phyloP scores from a whole-genome alignment of 2,797 vertebrate genomes.

The Carcharodon carcharias region DNA sequence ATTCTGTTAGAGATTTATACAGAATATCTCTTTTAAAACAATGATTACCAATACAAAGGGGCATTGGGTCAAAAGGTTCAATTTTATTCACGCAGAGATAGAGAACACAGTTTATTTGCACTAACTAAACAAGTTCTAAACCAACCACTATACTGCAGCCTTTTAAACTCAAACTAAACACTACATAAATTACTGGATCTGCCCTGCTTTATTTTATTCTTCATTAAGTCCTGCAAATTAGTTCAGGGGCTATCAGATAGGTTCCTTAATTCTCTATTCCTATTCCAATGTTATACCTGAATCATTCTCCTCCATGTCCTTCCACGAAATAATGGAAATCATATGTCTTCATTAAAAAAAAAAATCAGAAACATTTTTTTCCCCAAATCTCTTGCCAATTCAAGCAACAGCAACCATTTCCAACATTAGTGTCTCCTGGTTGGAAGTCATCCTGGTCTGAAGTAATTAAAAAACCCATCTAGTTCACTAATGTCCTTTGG shows the following conservation, averaged over 20 bases:
- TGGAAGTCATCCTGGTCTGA: background rate
- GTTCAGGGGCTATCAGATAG: background rate
- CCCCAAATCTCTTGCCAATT: background rate
- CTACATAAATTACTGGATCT: background rate
- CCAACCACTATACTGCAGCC: background rate
- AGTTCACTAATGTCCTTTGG: no score
- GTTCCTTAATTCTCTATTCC: background rate
- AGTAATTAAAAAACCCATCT: no score
- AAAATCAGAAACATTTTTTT: background rate
- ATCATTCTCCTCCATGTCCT: background rate
- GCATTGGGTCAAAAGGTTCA: background rate
- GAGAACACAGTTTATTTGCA: background rate
- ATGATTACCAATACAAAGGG: background rate
- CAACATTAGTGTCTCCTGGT: background rate
- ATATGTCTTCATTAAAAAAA: background rate
- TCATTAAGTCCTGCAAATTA: background rate
- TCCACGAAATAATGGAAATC: background rate
- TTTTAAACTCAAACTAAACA: slow-evolving; percentile 6
- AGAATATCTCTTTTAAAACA: background rate
- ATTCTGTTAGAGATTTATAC: background rate
- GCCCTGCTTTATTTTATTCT: background rate
- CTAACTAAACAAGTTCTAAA: slow-evolving; percentile 1
- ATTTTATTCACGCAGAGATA: background rate
- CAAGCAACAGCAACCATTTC: background rate
- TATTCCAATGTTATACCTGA: background rate